phyloP scores from a whole-genome alignment of 1,140 invertebrate genomes.

The Gyrodactylus salaris region DNA sequence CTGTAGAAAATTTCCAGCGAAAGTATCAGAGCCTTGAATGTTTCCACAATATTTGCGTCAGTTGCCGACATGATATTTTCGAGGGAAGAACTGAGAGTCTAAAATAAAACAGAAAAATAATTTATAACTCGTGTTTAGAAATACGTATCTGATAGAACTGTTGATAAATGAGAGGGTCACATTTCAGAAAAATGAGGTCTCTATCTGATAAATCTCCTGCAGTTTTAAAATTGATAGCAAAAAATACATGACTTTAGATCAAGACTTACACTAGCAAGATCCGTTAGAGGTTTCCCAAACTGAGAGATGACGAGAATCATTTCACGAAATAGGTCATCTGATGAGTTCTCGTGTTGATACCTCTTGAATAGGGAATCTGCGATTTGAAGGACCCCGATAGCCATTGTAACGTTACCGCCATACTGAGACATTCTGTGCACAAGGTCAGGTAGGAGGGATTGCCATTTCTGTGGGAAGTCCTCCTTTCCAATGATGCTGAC shows the following conservation, averaged over 20 bases:
- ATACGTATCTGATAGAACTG: too few relatives aligned
- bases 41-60: conserved; percentile 34
- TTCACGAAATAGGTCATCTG: conserved; percentile 61
- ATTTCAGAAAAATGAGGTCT: too few relatives aligned
- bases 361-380: conserved; percentile 77
- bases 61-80: not conserved
- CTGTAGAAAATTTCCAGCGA: conserved; percentile 87
- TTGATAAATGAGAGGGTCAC: too few relatives aligned
- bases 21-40: conserved; percentile 51
- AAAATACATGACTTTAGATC: too few relatives aligned
- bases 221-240: too few relatives aligned
- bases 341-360: conserved; percentile 58
- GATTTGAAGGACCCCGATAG: conserved; percentile 66
- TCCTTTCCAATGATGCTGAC: conserved; percentile 65
- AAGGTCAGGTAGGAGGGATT: conserved; percentile 50
- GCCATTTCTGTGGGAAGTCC: conserved; percentile 80
- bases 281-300: conserved; percentile 62
- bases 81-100: not conserved
- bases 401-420: conserved; percentile 54
- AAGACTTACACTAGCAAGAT: conserved; percentile 23
- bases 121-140: too few relatives aligned
- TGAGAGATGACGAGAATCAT: conserved; percentile 76
- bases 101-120: too few relatives aligned
- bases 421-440: conserved; percentile 48
- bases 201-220: too few relatives aligned